Conservation (phyloP, 2,113 vertebrate species). For the Tupaia tana region DNA sequence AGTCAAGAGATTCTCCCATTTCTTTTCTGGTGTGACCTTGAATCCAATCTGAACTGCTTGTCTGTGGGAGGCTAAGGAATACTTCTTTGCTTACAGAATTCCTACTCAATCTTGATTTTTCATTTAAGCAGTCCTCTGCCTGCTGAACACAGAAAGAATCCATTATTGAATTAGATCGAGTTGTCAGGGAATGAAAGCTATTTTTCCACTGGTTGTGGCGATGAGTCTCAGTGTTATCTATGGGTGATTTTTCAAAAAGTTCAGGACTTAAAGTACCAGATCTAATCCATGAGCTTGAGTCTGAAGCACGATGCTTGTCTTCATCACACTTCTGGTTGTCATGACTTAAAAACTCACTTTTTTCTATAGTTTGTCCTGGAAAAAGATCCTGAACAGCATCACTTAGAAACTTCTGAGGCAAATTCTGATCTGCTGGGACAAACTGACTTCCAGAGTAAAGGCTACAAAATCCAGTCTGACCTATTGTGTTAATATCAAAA, state of each 20-base stretch:
- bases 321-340: conserved; percentile 86
- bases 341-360: conserved; percentile 84
- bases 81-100: conserved; percentile 87
- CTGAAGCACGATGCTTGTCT: conserved; percentile 86
- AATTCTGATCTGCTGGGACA: conserved; percentile 95
- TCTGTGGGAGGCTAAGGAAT: conserved; percentile 91
- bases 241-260: conserved; percentile 90
- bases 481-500: conserved; percentile 97
- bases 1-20: conserved; percentile 88
- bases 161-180: conserved; percentile 84
- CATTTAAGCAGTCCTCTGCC: conserved; percentile 84
- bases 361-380: conserved; percentile 86
- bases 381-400: conserved; percentile 94
- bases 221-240: conserved; percentile 86
- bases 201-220: conserved; percentile 86
- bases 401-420: conserved; percentile 97
- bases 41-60: conserved; percentile 89
- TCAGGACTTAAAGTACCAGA: conserved; percentile 89
- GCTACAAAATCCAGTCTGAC: conserved; percentile 95
- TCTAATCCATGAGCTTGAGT: conserved; percentile 85
- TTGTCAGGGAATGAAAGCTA: conserved; percentile 83
- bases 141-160: conserved; percentile 87
- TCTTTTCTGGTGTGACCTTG: conserved; percentile 90
- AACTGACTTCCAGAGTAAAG: conserved; percentile 96
- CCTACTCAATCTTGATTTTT: conserved; percentile 89